Evolutionary conservation across 2,888 invertebrate genomes (phyloP).

Genomic region (Rhagonycha lutea): DNA sequence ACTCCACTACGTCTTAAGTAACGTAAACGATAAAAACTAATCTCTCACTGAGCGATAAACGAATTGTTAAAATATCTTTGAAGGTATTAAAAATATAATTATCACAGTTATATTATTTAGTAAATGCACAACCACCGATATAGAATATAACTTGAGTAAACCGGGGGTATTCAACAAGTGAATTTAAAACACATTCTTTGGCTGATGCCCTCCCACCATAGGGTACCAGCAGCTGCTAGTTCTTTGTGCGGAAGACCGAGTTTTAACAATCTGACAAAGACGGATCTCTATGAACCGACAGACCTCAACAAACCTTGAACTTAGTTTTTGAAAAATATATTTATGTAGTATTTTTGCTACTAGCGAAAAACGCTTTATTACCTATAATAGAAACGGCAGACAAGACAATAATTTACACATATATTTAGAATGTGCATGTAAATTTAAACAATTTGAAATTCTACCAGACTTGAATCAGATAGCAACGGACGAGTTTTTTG

Average conservation of each 20-base stretch:
- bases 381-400: neutral
- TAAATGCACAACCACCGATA: slow-evolving; percentile 6
- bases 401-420: slow-evolving; percentile 19
- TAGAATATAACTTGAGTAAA: slow-evolving; percentile 2
- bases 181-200: slow-evolving; percentile 26
- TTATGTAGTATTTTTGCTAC: neutral
- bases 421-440: neutral
- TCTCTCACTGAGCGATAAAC: neutral
- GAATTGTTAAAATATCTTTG: neutral
- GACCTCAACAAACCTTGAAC: slow-evolving; percentile 25
- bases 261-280: slow-evolving; percentile 28
- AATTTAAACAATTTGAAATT: neutral
- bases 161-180: slow-evolving; percentile 25
- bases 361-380: neutral
- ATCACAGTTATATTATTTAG: slow-evolving; percentile 8
- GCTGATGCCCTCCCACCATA: slow-evolving; percentile 21
- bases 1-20: neutral
- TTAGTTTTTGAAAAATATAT: slow-evolving; percentile 8
- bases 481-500: neutral
- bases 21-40: neutral
- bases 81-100: neutral
- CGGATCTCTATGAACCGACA: slow-evolving; percentile 24
- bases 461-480: neutral
- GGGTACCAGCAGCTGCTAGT: slow-evolving; percentile 25
- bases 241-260: slow-evolving; percentile 28